Evolutionary conservation across 2,797 vertebrate genomes (phyloP), one percentile per base, ranked within the genome.

Genomic region (Diglossa cyanea): DNA sequence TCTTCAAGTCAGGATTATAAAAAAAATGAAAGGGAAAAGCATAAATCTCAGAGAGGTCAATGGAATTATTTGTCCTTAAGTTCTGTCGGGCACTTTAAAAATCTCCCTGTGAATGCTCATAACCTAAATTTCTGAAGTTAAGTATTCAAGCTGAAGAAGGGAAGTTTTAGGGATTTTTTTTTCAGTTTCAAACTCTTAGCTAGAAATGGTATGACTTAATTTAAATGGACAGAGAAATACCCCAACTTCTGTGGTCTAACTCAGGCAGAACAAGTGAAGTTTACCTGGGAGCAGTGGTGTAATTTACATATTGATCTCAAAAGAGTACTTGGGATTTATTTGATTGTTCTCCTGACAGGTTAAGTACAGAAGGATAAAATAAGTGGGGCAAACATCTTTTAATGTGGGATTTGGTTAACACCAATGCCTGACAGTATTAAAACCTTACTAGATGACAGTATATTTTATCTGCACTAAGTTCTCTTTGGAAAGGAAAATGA

Each of bases 1-100:
- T n/a, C 24, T 76, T 70, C 19, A n/a, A 12, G 5, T 57, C 2
- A 1, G 40, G 6, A 37, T 53, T 35, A 55, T 15, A 0, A 1
- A 45, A 53, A 55, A 44, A 82, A 31, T 1, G 4, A 33, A 37
- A 30, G 20, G 4, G 54, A 53, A 58, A 47, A 61, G 2, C 7
- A 51, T 15, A 44, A 39, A 54, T 74, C 21, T 73, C 15, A 40
- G 9, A 73, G 63, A 88, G 76, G 23, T 44, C 16, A 51, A 15
- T 66, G 18, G 37, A 31, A 54, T 44, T 76, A 35, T 21, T 70
- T 71, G 18, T 5, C 8, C 30, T 14, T 61, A 35, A 71, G 0
- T 30, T 78, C 62, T 70, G 19, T 35, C 10, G 20, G 6, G 6
- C 23, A 7, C 23, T 79, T 85, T 9, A 71, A 77, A 47, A 74